Base-by-base conservation (phyloP, 2,797 vertebrate species). In the Amblyraja radiata region DNA sequence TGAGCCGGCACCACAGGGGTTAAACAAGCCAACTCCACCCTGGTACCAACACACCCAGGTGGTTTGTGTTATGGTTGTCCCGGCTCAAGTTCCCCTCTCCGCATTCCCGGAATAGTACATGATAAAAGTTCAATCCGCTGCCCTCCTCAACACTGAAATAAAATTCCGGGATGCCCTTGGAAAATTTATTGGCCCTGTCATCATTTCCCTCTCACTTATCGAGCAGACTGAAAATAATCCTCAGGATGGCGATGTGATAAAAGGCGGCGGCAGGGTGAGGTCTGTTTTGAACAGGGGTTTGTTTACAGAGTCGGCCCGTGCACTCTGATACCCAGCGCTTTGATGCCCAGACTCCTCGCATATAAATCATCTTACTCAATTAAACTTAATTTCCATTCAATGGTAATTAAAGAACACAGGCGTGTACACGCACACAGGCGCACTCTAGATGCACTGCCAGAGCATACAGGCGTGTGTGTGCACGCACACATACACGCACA, bases 81-180 rank as follows among this genome's bases (percentile, higher is more conserved):
- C 0, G 9, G 46, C 78, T 65, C 73, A 77, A 1, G 73, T 93
- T 93, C 78, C 78, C n/a, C 8, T 93, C 78, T 39, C 92, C 5
- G 46, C 73, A 93, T 80, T 93, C 92, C 92, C n/a, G 71, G 92
- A 80, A 93, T 77, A 58, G 76, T 54, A 18, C 36, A 9, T 21
- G 54, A 74, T 4, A 58, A 77, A 63, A 76, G 58, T 63, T 88
- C 84, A 36, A 9, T 8, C 84, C 16, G n/a, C 63, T 32, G 6
- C 61, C 83, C 84, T 88, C 63, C 84, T 65, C n/a, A 88, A 88
- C 21, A 9, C 61, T 68, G 81, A 88, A 88, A 68, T 68, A 36
- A 88, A 36, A 68, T 88, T 65, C 63, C 21, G 16, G 84, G 61
- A 68, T 68, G 14, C 84, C 63, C n/a, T 61, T 63, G 2, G 61